Evolutionary conservation across 2,113 vertebrate species (phyloP), one percentile per base, ranked within the genome.

Genomic region (Gnathonemus echidnorhynchus): DNA sequence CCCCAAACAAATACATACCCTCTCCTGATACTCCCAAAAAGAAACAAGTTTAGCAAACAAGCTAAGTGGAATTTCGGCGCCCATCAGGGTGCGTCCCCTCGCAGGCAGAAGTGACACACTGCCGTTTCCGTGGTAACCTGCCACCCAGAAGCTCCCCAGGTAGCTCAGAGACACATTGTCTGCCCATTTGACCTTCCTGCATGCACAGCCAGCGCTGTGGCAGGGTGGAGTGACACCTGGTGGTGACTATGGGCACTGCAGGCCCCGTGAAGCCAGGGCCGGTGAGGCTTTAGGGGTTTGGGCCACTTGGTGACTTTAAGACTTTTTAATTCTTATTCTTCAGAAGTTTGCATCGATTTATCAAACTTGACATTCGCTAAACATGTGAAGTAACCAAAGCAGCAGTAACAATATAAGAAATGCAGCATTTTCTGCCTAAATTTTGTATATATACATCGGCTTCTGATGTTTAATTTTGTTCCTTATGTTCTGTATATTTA

Each of bases 151-250:
- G 90, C 91, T 90, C 92, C 94, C 94, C 93, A 91, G 84, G 88
- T 93, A 93, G 93, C 94, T 94, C 95, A 95, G 94, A 95, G 93
- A 94, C 92, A 89, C 94, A 94, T 92, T 91, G 92, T 94, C 94
- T 92, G 94, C 94, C 93, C 93, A 92, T 91, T 90, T 94, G 94
- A 95, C 95, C 95, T 95, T 94, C 93, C 93, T 93, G 90, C 90
- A 87, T 86, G 90, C 9, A 86, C 62, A 91, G 84, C n/a, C 88
- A 89, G 85, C 62, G n/a, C 19, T 35, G 19, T 52, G 50, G 84
- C 87, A 90, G 91, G 92, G 91, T 92, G 92, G 92, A 92, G 93
- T 94, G 94, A 92, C 86, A 85, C 91, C 91, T 89, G 92, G 94
- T 95, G 90, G 92, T 94, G 95, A 94, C 27, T 58, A n/a, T 50